Percentiles rank a stretch among this genome's conserved stretches.
phyloP scores from a whole-genome alignment of 2,113 vertebrate species.

The Macrotus californicus region DNA sequence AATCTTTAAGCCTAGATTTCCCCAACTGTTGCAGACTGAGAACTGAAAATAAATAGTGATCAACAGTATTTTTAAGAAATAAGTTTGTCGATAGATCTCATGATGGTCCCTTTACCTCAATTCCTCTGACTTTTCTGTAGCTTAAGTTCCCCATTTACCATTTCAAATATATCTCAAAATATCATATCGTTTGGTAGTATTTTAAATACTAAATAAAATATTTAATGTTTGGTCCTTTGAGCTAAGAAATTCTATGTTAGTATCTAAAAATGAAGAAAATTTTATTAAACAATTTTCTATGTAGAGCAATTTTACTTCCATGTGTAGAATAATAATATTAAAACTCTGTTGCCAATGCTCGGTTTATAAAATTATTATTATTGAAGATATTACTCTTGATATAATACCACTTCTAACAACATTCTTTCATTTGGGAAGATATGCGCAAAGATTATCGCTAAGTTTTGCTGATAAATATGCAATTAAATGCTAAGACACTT shows the following conservation, averaged over 20 bases:
- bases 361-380: background rate
- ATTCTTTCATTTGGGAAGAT: background rate
- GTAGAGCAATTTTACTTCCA: background rate
- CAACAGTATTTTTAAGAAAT: background rate
- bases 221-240: background rate
- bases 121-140: background rate
- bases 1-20: background rate
- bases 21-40: background rate
- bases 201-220: background rate
- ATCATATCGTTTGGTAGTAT: background rate
- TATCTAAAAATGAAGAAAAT: background rate
- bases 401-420: background rate
- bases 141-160: background rate
- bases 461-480: background rate
- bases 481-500: background rate
- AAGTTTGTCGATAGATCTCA: background rate
- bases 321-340: background rate
- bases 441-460: background rate
- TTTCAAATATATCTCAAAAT: background rate
- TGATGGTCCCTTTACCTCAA: background rate
- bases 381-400: background rate
- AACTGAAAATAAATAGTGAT: background rate
- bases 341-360: background rate
- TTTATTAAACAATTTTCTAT: background rate
- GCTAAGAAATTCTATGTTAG: background rate